Evolutionary conservation across 2,888 invertebrate species (phyloP).

Genomic region (Cantharis flavilabris): DNA sequence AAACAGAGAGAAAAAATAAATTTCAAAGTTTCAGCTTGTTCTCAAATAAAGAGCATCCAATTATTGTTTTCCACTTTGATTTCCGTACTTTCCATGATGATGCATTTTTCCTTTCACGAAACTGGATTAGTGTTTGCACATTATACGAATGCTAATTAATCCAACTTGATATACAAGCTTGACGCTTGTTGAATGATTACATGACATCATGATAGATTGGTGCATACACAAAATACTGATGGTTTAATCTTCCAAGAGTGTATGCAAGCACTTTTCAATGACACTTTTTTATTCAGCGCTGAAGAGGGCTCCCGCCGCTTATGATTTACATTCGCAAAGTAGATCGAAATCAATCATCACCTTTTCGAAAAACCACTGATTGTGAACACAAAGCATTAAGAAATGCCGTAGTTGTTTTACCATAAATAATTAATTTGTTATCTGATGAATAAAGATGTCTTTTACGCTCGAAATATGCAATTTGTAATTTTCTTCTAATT

Average conservation of each 20-base stretch:
- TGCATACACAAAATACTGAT: background rate
- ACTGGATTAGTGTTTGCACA: background rate
- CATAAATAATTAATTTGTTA: conserved; percentile 11
- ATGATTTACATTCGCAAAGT: background rate
- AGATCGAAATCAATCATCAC: background rate
- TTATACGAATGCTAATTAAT: background rate
- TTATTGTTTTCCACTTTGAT: background rate
- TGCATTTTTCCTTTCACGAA: background rate
- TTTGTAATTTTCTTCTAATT: conserved; percentile 17
- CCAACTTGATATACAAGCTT: background rate
- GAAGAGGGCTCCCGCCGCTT: background rate
- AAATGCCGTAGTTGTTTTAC: conserved; percentile 1
- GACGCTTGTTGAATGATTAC: background rate
- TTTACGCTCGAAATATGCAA: conserved; percentile 17
- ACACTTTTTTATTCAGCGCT: background rate
- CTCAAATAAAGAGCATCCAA: background rate
- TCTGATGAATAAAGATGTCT: conserved; percentile 16
- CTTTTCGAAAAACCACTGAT: background rate
- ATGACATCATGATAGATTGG: background rate
- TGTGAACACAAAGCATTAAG: background rate
- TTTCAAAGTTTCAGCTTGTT: background rate
- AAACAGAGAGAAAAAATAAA: background rate
- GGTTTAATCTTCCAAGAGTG: background rate
- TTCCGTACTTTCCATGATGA: background rate
- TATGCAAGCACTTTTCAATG: background rate